Evolutionary conservation across 2,888 invertebrate genomes (phyloP).

Genomic region (Pristionchus arcanus): DNA sequence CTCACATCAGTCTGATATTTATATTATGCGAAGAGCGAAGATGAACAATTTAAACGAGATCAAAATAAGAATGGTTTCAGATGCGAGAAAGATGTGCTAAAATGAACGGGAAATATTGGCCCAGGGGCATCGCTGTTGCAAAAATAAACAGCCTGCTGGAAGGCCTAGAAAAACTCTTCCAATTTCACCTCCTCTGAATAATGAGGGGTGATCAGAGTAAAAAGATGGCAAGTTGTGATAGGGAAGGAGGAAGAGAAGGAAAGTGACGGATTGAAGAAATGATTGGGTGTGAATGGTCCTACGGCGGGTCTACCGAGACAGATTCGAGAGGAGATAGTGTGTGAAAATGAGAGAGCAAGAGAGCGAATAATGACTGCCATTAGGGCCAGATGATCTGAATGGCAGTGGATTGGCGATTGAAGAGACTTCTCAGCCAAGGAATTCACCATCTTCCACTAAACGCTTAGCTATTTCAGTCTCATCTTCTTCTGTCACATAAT

Average conservation of each 20-base stretch:
- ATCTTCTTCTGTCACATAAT: neutral
- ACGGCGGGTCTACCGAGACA: too few relatives aligned
- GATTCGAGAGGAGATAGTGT: neutral
- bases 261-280: neutral
- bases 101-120: too few relatives aligned
- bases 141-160: neutral
- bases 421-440: neutral
- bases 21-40: neutral
- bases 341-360: too few relatives aligned
- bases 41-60: neutral
- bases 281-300: conserved; percentile 24
- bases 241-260: neutral
- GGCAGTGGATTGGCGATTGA: too few relatives aligned
- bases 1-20: neutral
- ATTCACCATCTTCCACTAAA: neutral
- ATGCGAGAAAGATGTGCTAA: neutral
- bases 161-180: neutral
- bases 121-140: neutral
- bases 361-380: too few relatives aligned
- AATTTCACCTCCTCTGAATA: neutral
- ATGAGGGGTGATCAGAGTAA: neutral
- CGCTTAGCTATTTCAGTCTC: neutral
- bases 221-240: conserved; percentile 1
- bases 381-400: too few relatives aligned
- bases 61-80: neutral